phyloP scores from a whole-genome alignment of 2,113 vertebrate species.

The Azemiops feae region DNA sequence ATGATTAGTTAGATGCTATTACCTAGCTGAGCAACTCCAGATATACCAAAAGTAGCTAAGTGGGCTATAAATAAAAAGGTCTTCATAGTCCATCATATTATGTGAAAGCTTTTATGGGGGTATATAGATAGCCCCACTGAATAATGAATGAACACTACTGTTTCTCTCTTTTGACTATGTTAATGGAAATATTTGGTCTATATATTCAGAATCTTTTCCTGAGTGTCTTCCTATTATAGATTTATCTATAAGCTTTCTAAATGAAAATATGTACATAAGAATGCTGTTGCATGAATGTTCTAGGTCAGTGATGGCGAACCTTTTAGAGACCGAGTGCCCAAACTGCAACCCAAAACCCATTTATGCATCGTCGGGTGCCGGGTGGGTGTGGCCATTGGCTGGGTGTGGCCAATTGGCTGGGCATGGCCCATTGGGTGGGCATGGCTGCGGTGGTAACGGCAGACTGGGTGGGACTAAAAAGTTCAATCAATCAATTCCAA shows the following conservation, averaged over 20 bases:
- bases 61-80: neutral
- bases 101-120: neutral
- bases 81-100: neutral
- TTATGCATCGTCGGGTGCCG: too few relatives aligned
- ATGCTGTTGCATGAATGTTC: neutral
- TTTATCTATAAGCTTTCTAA: neutral
- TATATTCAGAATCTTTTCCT: neutral
- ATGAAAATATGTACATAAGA: neutral
- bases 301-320: too few relatives aligned
- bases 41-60: too few relatives aligned
- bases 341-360: too few relatives aligned
- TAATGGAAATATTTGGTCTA: neutral
- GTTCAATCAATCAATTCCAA: too few relatives aligned
- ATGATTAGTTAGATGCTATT: neutral
- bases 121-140: neutral
- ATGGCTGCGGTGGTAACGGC: too few relatives aligned
- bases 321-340: too few relatives aligned
- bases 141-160: neutral
- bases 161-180: neutral
- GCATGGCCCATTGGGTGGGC: too few relatives aligned
- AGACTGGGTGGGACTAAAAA: too few relatives aligned
- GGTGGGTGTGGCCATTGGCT: too few relatives aligned
- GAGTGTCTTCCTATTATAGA: neutral
- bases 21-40: neutral
- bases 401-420: too few relatives aligned